Base-by-base conservation (phyloP, 2,797 vertebrate species). In the Pseudochaenichthys georgianus region DNA sequence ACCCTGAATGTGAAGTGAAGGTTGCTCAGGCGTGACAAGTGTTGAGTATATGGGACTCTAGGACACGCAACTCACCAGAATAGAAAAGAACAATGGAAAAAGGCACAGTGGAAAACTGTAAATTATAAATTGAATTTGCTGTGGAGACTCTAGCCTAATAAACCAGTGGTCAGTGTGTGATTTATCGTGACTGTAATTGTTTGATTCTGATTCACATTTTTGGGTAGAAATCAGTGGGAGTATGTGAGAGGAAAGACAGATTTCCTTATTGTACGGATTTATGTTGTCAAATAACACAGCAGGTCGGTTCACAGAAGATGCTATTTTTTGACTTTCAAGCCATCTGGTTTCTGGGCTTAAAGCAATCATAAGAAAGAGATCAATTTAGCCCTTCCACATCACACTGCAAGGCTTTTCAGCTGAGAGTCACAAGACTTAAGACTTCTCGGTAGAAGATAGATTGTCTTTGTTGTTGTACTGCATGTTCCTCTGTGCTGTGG, bases 401-500 rank as follows among this genome's bases (percentile, higher is more conserved):
- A 50, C 11, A 19, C 28, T 61, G 28, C 16, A 48, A 64, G 28
- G 42, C 69, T 68, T 67, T 73, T 79, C 81, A 77, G 80, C 78
- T 78, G 76, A 78, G 53, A 82, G 63, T 79, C 74, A 76, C 50
- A 76, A 71, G 70, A 64, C 69, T 4, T 5, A 19, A 46, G 47
- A 58, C 54, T 48, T 80, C 59, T 54, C 8, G 48, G 64, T 38
- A 58, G 70, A 71, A 58, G 15, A 75, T 73, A 51, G 61, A 77
- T 64, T 62, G 54, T 87, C 67, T 81, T 70, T 81, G 52, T 73
- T 70, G 60, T 78, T 51, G 73, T 77, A 42, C 51, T 88, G 91
- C 92, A 92, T 92, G 90, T 73, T 64, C 19, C 48, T 78, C 69
- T 77, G 86, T 88, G 17, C 42, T 62, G 78, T 85, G 1, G 69